Evolutionary conservation across 1,140 invertebrate species (phyloP).

Genomic region (Cydia splendana): DNA sequence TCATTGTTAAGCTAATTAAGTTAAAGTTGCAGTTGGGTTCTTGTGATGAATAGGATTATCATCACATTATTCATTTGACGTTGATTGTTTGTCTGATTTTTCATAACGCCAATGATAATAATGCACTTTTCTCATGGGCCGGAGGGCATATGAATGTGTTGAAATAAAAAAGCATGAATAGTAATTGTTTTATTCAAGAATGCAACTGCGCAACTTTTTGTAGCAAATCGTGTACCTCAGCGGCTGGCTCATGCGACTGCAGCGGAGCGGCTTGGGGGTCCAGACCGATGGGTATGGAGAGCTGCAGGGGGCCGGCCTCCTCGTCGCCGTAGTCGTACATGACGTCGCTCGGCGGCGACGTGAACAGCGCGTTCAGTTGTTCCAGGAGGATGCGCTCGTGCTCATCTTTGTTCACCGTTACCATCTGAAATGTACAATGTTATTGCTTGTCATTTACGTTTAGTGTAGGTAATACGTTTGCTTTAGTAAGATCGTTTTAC

Average conservation of each 20-base stretch:
- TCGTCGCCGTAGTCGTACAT: conserved; percentile 72
- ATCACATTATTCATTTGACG: conserved; percentile 19
- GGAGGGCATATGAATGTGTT: neutral
- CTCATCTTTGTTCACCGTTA: conserved; percentile 68
- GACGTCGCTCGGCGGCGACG: conserved; percentile 59
- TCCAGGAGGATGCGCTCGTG: conserved; percentile 68
- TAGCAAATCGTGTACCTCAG: conserved; percentile 51
- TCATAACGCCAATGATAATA: neutral
- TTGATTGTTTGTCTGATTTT: neutral
- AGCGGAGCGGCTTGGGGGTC: conserved; percentile 59
- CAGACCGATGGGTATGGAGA: conserved; percentile 67
- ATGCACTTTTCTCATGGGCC: neutral
- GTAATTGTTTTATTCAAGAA: conserved; percentile 21
- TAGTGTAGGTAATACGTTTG: no score
- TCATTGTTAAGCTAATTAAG: neutral
- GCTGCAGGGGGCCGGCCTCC: conserved; percentile 66
- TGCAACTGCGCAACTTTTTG: conserved; percentile 22
- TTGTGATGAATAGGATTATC: neutral
- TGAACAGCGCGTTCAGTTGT: conserved; percentile 66
- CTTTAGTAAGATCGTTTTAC: no score
- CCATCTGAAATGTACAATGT: conserved; percentile 50
- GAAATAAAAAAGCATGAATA: conserved; percentile 9
- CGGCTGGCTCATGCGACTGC: conserved; percentile 58
- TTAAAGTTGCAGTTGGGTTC: conserved; percentile 4
- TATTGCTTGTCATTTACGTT: no score